Base-by-base conservation (phyloP, 2,797 vertebrate genomes). In the Lycodopsis pacificus region DNA sequence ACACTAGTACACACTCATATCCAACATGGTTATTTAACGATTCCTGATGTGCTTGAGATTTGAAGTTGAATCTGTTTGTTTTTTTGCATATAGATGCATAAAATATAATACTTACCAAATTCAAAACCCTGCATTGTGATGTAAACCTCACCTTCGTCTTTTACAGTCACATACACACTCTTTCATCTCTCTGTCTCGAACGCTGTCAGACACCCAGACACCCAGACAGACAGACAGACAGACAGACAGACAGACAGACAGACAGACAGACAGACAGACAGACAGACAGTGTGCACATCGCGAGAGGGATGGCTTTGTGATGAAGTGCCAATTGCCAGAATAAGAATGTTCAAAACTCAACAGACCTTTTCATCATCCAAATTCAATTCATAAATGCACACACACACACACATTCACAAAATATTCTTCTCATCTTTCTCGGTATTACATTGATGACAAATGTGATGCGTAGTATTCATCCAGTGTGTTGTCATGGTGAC, bases 401-500 rank as follows among this genome's bases (percentile, higher is more conserved):
- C 51, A 67, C 17, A 32, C 40, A 62, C 30, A 36, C 30, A 32
- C 30, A 32, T 54, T 59, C 25, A 27, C 11, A 75, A 38, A 61
- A 42, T 14, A 67, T 20, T 9, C 7, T n/a, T 15, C 8, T 63
- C 14, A 12, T 71, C 20, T 40, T 13, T 36, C 19, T 7, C 56
- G 42, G 11, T n/a, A 19, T 69, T 13, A 69, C 17, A 42, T 68
- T 64, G 61, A 40, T 64, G 34, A 8, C 15, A 77, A n/a, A 25
- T 19, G n/a, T 34, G n/a, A 63, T 27, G 12, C 44, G 20, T n/a
- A 4, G 58, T n/a, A 63, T 64, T 73, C 48, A 69, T 20, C 51
- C 34, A 6, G 12, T 15, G 4, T 57, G 59, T 76, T 65, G 67
- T 75, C 82, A 77, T 71, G 77, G 57, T 34, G 66, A 73, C 54